Evolutionary conservation across 2,888 invertebrate species (phyloP).

Genomic region (Limnephilus marmoratus): DNA sequence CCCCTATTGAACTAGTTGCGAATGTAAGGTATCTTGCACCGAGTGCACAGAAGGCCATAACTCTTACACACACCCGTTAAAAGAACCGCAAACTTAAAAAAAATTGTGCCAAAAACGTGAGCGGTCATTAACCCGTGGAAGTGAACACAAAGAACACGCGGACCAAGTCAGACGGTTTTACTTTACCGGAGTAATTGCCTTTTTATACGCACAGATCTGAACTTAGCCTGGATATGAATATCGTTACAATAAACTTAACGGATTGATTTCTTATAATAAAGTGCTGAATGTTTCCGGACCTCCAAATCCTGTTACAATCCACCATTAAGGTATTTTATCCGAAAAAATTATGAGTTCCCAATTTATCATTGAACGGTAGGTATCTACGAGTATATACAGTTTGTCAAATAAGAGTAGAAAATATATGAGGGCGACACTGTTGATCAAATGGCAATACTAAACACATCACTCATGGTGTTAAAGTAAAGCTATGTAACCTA

Average conservation of each 20-base stretch:
- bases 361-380: too few relatives aligned
- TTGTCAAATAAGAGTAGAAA: too few relatives aligned
- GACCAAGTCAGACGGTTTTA: slow-evolving; percentile 2
- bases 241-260: not conserved
- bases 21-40: slow-evolving; percentile 7
- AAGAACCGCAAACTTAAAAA: slow-evolving; percentile 52
- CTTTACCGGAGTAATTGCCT: not conserved
- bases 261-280: too few relatives aligned
- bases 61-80: slow-evolving; percentile 52
- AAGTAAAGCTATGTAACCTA: too few relatives aligned
- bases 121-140: slow-evolving; percentile 54
- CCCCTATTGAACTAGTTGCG: not conserved
- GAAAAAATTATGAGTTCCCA: too few relatives aligned
- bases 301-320: too few relatives aligned
- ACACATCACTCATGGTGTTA: too few relatives aligned
- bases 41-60: slow-evolving; percentile 14
- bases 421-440: too few relatives aligned
- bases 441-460: too few relatives aligned
- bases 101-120: slow-evolving; percentile 56
- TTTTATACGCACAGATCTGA: slow-evolving; percentile 13
- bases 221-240: not conserved
- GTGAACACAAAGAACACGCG: slow-evolving; percentile 31
- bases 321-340: too few relatives aligned
- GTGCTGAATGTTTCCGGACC: too few relatives aligned
- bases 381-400: too few relatives aligned